Conservation (phyloP, 2,797 vertebrate genomes). For the Sebastiscus tertius region DNA sequence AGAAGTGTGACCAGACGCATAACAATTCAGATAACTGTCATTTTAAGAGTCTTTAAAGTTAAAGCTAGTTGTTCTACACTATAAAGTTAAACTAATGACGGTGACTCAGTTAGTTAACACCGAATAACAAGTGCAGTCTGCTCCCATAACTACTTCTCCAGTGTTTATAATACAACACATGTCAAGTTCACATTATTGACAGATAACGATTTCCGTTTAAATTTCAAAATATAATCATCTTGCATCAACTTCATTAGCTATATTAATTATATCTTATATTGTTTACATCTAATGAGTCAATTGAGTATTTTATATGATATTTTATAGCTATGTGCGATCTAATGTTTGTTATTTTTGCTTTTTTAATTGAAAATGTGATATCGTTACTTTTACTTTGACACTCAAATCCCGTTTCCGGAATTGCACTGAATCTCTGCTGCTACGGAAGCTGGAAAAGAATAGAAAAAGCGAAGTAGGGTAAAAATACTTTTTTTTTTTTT, state of each 20-base stretch:
- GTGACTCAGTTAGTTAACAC: not conserved
- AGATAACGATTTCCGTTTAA: not conserved
- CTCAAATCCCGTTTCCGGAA: not conserved
- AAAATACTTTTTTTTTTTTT: too few species aligned
- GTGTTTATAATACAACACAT: too few species aligned
- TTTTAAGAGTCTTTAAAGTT: not conserved
- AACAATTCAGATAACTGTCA: not conserved
- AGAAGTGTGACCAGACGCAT: not conserved
- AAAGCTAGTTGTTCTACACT: not conserved
- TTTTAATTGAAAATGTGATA: not conserved
- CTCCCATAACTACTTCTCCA: not conserved
- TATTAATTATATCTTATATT: not conserved
- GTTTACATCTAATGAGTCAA: rapidly evolving
- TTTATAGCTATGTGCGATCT: rapidly evolving
- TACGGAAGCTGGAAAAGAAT: conserved; percentile 36
- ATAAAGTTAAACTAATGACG: not conserved
- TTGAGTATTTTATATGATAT: not conserved
- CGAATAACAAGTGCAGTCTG: not conserved
- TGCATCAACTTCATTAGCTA: too few species aligned
- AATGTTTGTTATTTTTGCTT: rapidly evolving
- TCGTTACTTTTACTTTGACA: not conserved
- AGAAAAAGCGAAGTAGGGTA: rapidly evolving
- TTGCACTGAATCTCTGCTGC: rapidly evolving
- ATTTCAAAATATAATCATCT: conserved; percentile 18
- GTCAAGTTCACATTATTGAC: not conserved